Percentiles rank a stretch among this genome's conserved stretches.
Conservation (phyloP, 2,888 invertebrate genomes). For the Tuberolachnus salignus region DNA sequence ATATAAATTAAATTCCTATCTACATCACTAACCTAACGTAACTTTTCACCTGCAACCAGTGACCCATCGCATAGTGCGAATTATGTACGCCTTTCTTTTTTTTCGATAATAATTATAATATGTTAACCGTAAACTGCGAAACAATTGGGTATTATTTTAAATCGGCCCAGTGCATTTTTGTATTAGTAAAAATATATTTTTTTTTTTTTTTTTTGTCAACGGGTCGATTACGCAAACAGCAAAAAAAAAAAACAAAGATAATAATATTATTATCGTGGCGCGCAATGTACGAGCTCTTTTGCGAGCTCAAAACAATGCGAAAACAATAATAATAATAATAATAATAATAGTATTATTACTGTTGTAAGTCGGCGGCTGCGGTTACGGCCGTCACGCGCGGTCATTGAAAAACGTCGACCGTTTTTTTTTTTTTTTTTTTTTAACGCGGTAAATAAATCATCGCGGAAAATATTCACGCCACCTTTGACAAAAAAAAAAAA, state of each 20-base stretch:
- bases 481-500: neutral
- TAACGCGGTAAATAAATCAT: neutral
- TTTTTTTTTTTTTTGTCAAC: neutral
- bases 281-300: neutral
- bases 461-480: neutral
- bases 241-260: neutral
- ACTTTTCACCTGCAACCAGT: too few relatives aligned
- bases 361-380: neutral
- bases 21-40: too few relatives aligned
- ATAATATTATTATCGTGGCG: neutral
- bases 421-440: neutral
- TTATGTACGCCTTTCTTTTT: too few relatives aligned
- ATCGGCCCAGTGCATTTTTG: too few relatives aligned
- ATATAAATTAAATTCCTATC: too few relatives aligned
- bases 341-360: neutral
- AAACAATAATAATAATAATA: neutral
- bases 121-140: too few relatives aligned
- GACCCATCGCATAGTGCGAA: too few relatives aligned
- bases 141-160: too few relatives aligned
- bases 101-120: too few relatives aligned
- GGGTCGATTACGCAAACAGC: neutral
- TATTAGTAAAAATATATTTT: too few relatives aligned
- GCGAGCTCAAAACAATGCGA: neutral
- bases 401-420: too few relatives aligned
- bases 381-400: too few relatives aligned